Evolutionary conservation across 2,888 invertebrate species (phyloP).

Genomic region (Tribolium freemani): DNA sequence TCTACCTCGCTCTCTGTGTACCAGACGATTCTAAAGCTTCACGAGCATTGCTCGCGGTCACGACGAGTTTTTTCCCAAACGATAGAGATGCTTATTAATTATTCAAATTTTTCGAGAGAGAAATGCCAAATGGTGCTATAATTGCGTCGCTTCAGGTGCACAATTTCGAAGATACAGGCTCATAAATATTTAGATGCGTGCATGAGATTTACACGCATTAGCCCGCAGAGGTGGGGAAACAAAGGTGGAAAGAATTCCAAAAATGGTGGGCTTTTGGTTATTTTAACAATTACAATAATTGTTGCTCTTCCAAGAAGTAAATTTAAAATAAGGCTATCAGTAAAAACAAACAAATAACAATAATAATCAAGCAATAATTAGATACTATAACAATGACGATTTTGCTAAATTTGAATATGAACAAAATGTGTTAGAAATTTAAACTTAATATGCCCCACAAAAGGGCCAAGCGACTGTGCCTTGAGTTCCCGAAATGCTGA

Average conservation of each 20-base stretch:
- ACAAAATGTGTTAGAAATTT: too few species aligned
- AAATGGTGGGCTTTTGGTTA: neutral
- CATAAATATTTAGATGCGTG: neutral
- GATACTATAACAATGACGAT: too few species aligned
- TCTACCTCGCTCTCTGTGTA: slow-evolving; percentile 49
- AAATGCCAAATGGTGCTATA: neutral
- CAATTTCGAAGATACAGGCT: neutral
- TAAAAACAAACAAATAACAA: too few species aligned
- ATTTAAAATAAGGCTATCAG: too few species aligned
- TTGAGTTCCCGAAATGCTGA: too few species aligned
- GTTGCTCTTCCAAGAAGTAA: too few species aligned
- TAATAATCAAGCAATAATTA: too few species aligned
- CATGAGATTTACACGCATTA: neutral
- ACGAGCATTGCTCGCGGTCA: neutral
- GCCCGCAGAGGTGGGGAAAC: neutral
- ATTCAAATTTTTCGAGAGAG: neutral
- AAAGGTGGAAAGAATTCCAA: neutral
- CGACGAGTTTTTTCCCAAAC: neutral
- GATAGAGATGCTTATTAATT: neutral
- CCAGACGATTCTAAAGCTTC: slow-evolving; percentile 18
- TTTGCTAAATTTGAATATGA: too few species aligned
- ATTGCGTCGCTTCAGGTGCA: neutral
- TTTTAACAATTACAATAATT: too few species aligned
- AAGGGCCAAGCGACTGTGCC: too few species aligned
- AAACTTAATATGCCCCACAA: too few species aligned